A percentile compares a stretch with the other conserved stretches of the same genome.
Conservation (phyloP, 53 echinoderm and acorn worm genomes). For the Temnopleurus reevesii region DNA sequence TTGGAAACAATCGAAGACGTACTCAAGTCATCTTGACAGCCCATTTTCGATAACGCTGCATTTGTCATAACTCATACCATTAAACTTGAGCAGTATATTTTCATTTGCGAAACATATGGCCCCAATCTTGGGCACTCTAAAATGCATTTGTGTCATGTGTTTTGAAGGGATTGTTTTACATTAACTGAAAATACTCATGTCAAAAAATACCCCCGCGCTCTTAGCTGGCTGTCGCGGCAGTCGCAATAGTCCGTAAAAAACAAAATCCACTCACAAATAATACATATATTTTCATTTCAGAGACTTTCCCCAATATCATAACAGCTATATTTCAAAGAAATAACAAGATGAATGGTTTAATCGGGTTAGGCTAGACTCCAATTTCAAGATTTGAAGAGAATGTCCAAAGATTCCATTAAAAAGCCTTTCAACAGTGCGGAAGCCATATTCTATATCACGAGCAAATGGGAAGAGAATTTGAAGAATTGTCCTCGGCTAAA, state of each 20-base stretch:
- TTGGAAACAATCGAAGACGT: conserved; percentile 55
- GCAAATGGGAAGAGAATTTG: background rate
- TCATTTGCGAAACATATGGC: conserved; percentile 61
- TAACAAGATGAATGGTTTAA: background rate
- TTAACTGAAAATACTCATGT: conserved; percentile 32
- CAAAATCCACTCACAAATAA: background rate
- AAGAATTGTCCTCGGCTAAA: background rate
- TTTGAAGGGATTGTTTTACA: conserved; percentile 26
- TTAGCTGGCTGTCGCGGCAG: too few species aligned
- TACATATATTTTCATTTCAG: conserved; percentile 19
- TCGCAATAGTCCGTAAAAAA: background rate
- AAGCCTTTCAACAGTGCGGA: background rate
- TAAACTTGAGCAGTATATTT: conserved; percentile 59
- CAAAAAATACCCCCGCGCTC: background rate
- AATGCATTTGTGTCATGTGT: conserved; percentile 49
- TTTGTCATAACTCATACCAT: conserved; percentile 63
- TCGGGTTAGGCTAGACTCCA: background rate
- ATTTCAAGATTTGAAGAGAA: background rate
- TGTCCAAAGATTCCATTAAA: background rate
- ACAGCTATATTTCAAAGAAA: background rate
- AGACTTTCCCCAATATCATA: background rate
- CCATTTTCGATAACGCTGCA: conserved; percentile 57
- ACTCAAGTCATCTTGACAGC: conserved; percentile 49
- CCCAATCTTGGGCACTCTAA: conserved; percentile 42
- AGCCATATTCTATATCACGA: background rate